A percentile compares a stretch with the other conserved stretches of the same genome.
These are phyloP conservation scores for Eleutherodactylus coqui DNA, from an alignment of 2,797 vertebrate genomes.

Conservation along the genomic window DNA sequence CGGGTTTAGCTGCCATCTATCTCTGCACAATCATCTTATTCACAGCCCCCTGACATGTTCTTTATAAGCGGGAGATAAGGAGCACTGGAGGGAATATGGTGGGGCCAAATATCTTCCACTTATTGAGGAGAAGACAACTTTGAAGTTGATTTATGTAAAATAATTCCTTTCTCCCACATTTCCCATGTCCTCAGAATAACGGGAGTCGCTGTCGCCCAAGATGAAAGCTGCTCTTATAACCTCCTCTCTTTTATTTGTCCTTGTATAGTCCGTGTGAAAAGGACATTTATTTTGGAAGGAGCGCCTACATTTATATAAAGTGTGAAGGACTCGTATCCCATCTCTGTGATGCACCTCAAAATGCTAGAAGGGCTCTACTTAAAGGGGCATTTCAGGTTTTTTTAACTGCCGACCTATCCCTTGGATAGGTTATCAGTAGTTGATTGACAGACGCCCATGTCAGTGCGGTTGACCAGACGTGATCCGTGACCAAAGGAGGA, in stretches of 20 bases:
- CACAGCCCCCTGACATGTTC: neutral
- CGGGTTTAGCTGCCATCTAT: neutral
- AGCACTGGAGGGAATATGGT: conserved; percentile 34
- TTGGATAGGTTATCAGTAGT: too few species aligned
- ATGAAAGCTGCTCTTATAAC: conserved; percentile 32
- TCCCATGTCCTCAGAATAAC: conserved; percentile 8
- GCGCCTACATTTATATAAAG: neutral
- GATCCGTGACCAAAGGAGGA: too few species aligned
- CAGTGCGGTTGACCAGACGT: too few species aligned
- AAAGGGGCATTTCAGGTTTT: too few species aligned
- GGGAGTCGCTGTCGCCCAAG: neutral
- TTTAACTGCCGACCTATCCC: neutral
- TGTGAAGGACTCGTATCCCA: neutral
- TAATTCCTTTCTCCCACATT: neutral
- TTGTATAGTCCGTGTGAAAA: conserved; percentile 8
- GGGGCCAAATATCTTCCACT: neutral
- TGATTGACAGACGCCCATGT: too few species aligned
- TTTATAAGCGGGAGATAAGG: neutral
- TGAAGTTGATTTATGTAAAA: conserved; percentile 13
- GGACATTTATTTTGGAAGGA: neutral
- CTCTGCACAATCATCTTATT: conserved; percentile 11
- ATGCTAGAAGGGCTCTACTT: neutral
- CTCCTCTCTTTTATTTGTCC: neutral
- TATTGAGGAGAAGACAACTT: conserved; percentile 11
- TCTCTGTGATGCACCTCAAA: neutral